Base-by-base conservation (phyloP, 2,113 vertebrate species). In the Sclerurus mexicanus region DNA sequence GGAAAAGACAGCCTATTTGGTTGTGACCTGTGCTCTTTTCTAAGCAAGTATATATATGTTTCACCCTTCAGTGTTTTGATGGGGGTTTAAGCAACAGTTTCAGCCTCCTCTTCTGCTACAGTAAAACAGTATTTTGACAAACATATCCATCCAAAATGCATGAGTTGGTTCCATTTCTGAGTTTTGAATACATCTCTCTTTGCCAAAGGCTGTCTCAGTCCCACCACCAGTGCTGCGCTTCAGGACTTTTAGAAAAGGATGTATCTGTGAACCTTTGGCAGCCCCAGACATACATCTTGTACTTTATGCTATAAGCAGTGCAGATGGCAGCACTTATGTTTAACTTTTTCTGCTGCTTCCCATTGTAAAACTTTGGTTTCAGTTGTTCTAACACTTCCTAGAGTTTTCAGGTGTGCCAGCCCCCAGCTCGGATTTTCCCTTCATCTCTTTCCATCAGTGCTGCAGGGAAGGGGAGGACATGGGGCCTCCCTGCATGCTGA, bases 401-500 rank as follows among this genome's bases (percentile, higher is more conserved):
- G n/a, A 76, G 35, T 72, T 83, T 91, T 64, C 74, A 83, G 31
- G 14, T 53, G 27, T 93, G 35, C 40, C 62, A 66, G 52, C 25
- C 23, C n/a, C 12, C 60, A 64, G 31, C 18, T 74, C 56, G 47
- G 55, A 23, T 73, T 82, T 79, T 84, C 35, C 4, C 0, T 63
- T 50, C 39, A 3, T 67, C 44, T 60, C 16, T 24, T 68, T 66
- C n/a, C 31, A 8, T 7, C 47, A 72, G 42, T 44, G 42, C 31
- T 71, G 28, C 55, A 62, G 39, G 20, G 24, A 63, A 69, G 25
- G 24, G 12, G 16, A 83, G 59, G 23, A 52, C 22, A 12, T 1
- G 1, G 30, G 16, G 8, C 24, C 31, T 49, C 3, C 10, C 33
- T 39, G n/a, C 35, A 50, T 0, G 0, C 19, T 2, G 0, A 37